These are phyloP conservation scores for Andrena fulva DNA, from an alignment of 2,888 invertebrate species.

Conservation along the genomic window DNA sequence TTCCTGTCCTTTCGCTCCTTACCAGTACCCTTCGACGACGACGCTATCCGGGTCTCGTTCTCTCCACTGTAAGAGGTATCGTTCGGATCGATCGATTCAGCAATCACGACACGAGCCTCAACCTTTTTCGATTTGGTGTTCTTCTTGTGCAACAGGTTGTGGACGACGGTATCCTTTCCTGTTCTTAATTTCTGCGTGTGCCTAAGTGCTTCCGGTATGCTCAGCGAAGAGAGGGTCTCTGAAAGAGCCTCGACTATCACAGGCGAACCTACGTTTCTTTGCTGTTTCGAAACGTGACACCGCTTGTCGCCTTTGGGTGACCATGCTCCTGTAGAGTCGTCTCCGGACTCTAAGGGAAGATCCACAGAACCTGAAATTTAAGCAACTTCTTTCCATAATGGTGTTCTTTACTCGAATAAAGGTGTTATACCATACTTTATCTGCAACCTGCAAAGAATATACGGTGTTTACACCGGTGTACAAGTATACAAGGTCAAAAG, in stretches of 20 bases:
- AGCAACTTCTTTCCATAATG: slow-evolving; percentile 29
- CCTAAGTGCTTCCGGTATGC: slow-evolving; percentile 47
- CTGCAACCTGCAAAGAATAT: slow-evolving; percentile 20
- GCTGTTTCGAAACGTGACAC: not conserved
- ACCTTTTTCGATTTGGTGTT: not conserved
- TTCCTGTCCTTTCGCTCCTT: slow-evolving; percentile 5
- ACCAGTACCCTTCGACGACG: not conserved
- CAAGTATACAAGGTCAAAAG: not conserved
- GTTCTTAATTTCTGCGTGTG: not conserved
- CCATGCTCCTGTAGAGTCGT: not conserved
- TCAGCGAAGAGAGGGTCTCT: slow-evolving; percentile 25
- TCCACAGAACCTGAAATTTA: slow-evolving; percentile 56
- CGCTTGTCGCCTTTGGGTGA: not conserved
- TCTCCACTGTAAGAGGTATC: not conserved
- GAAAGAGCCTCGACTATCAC: slow-evolving; percentile 56
- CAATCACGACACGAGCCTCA: not conserved
- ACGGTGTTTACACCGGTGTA: slow-evolving; percentile 1
- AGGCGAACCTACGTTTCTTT: slow-evolving; percentile 40
- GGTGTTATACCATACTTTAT: slow-evolving; percentile 24
- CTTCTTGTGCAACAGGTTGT: no score
- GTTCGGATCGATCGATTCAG: slow-evolving; percentile 11
- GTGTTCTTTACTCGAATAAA: slow-evolving; percentile 9
- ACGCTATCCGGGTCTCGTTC: not conserved
- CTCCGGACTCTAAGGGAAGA: not conserved
- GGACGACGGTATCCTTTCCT: not conserved